phyloP scores from a whole-genome alignment of 1,140 invertebrate genomes.

The Drosophila subpulchrella region DNA sequence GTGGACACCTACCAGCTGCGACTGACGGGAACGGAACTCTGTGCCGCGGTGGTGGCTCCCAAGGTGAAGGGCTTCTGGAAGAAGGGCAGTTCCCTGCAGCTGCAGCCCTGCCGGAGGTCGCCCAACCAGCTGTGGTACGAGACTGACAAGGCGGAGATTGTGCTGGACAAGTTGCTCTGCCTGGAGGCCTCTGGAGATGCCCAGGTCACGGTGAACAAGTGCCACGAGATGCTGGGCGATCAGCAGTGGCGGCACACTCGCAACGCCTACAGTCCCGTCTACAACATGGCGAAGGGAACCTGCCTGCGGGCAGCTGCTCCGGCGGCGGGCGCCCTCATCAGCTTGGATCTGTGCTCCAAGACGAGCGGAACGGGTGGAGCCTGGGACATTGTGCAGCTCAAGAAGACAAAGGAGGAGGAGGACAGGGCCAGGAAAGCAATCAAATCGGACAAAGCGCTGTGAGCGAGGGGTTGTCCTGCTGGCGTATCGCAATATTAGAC shows the following conservation, averaged over 20 bases:
- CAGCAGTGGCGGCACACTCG: constrained; percentile 95
- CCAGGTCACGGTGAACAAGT: constrained; percentile 92
- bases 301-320: constrained; percentile 89
- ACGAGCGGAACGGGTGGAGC: constrained; percentile 85
- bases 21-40: constrained; percentile 89
- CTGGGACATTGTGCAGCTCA: constrained; percentile 89
- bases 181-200: constrained; percentile 89
- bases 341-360: constrained; percentile 90
- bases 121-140: constrained; percentile 90
- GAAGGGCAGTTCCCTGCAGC: constrained; percentile 89
- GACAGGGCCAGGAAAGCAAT: constrained; percentile 4
- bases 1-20: constrained; percentile 90
- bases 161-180: constrained; percentile 93
- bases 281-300: constrained; percentile 93
- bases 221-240: constrained; percentile 94
- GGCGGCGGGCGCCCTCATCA: constrained; percentile 86
- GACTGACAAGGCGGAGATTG: constrained; percentile 93
- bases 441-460: constrained; percentile 54
- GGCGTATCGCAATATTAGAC: constrained; percentile 68
- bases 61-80: constrained; percentile 89
- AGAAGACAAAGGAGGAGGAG: constrained; percentile 13
- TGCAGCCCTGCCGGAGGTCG: constrained; percentile 89
- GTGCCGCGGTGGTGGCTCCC: constrained; percentile 88
- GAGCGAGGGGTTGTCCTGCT: constrained; percentile 6
- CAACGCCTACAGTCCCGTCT: constrained; percentile 89